Percentiles rank a stretch among this genome's conserved stretches.
phyloP scores from a whole-genome alignment of 2,797 vertebrate genomes.

The Danio jaintianensis region DNA sequence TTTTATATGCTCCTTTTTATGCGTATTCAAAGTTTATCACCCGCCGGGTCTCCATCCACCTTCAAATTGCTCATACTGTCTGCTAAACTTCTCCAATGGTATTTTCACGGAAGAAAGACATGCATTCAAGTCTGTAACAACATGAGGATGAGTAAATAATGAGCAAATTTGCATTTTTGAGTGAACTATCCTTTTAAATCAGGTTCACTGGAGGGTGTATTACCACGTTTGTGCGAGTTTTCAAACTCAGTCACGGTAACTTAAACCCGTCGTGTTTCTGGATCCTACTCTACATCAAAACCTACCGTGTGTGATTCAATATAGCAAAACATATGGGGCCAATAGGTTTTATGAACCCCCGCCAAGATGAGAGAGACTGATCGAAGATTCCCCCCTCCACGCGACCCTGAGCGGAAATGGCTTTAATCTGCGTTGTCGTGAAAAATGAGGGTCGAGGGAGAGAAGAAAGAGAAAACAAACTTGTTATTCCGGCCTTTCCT shows the following conservation, averaged over 20 bases:
- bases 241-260: background rate
- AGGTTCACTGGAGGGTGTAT: background rate
- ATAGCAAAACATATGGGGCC: slow-evolving; percentile 57
- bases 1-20: background rate
- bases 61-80: background rate
- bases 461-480: slow-evolving; percentile 50
- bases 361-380: slow-evolving; percentile 62
- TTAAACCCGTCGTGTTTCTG: slow-evolving; percentile 19
- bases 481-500: slow-evolving; percentile 61
- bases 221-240: slow-evolving; percentile 2
- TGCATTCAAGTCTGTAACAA: background rate
- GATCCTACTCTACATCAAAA: slow-evolving; percentile 43
- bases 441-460: slow-evolving; percentile 59
- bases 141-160: background rate
- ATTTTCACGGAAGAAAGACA: background rate
- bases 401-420: slow-evolving; percentile 46
- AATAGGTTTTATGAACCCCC: slow-evolving; percentile 55
- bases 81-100: background rate
- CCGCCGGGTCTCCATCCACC: background rate
- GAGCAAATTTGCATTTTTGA: background rate
- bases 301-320: slow-evolving; percentile 34
- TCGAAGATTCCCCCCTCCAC: slow-evolving; percentile 42
- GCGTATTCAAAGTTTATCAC: background rate
- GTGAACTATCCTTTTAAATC: slow-evolving; percentile 16
- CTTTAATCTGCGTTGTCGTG: slow-evolving; percentile 61